Conservation (phyloP, 2,113 vertebrate species). For the Eolophus roseicapilla region DNA sequence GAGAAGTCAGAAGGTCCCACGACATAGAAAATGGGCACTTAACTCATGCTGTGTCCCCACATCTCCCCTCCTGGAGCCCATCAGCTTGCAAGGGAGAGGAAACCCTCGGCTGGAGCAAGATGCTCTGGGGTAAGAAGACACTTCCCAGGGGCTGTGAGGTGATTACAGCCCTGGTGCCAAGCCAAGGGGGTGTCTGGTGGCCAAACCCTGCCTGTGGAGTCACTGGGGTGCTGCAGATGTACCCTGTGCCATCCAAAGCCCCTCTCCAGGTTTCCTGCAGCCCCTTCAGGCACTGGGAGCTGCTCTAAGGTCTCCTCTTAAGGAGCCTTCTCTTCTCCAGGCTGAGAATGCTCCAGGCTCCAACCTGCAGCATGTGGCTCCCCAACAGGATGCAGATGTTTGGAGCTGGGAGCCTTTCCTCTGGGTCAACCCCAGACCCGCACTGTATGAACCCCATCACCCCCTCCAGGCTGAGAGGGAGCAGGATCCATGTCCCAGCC, state of each 20-base stretch:
- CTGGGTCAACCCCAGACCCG: neutral
- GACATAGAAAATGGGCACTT: neutral
- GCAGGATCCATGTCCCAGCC: neutral
- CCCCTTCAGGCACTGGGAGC: neutral
- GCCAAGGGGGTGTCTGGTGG: neutral
- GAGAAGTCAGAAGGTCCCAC: neutral
- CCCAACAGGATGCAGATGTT: accelerated
- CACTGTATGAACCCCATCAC: neutral
- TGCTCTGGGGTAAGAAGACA: neutral
- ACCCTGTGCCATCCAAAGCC: neutral
- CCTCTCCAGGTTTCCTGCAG: neutral
- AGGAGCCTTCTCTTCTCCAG: neutral
- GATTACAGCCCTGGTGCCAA: neutral
- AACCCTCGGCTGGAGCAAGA: accelerated
- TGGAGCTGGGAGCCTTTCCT: neutral
- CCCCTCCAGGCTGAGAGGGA: neutral
- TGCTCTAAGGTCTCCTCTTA: neutral
- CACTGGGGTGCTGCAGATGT: neutral
- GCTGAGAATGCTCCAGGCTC: neutral
- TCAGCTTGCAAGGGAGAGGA: neutral
- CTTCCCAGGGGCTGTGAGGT: neutral
- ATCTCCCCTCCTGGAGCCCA: neutral
- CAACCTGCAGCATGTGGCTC: neutral
- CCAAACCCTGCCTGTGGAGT: neutral
- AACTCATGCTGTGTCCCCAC: accelerated